Evolutionary conservation across 2,797 vertebrate species (phyloP).

Genomic region (Sitta carolinensis): DNA sequence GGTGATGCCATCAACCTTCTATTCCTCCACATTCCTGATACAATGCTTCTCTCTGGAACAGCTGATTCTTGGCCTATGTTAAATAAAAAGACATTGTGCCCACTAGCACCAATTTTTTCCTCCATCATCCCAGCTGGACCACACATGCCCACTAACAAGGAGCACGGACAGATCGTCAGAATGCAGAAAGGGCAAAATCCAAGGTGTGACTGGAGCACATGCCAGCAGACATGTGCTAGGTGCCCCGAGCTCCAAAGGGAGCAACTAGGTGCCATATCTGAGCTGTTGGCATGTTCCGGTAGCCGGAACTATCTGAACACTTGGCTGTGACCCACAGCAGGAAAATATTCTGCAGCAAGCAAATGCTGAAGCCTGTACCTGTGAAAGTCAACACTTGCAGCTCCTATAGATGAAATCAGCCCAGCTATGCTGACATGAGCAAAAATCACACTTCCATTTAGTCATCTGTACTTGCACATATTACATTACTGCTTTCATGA

Average conservation of each 20-base stretch:
- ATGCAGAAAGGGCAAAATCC: not conserved
- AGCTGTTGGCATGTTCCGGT: not conserved
- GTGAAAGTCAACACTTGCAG: slow-evolving; percentile 9
- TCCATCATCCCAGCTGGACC: not conserved
- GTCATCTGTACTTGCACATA: not conserved
- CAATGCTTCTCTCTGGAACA: slow-evolving; percentile 1
- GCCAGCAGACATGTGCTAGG: accelerated
- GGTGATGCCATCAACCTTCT: slow-evolving; percentile 76
- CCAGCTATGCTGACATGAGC: not conserved
- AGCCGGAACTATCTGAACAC: not conserved
- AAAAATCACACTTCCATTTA: slow-evolving; percentile 22
- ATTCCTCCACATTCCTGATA: slow-evolving; percentile 72
- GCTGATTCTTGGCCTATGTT: slow-evolving; percentile 63
- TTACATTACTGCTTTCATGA: not conserved
- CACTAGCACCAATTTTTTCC: not conserved
- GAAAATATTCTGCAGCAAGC: not conserved
- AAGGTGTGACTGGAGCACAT: not conserved
- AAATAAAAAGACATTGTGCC: slow-evolving; percentile 11
- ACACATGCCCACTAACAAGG: accelerated
- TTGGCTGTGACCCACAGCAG: not conserved
- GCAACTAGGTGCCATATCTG: not conserved
- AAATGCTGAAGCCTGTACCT: slow-evolving; percentile 2
- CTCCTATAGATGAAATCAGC: not conserved
- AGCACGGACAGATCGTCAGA: not conserved
- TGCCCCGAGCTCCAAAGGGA: not conserved